Percentiles rank a stretch among this genome's conserved stretches.
Evolutionary conservation across 2,888 invertebrate species (phyloP).

Genomic region (Alloplasta piceator): DNA sequence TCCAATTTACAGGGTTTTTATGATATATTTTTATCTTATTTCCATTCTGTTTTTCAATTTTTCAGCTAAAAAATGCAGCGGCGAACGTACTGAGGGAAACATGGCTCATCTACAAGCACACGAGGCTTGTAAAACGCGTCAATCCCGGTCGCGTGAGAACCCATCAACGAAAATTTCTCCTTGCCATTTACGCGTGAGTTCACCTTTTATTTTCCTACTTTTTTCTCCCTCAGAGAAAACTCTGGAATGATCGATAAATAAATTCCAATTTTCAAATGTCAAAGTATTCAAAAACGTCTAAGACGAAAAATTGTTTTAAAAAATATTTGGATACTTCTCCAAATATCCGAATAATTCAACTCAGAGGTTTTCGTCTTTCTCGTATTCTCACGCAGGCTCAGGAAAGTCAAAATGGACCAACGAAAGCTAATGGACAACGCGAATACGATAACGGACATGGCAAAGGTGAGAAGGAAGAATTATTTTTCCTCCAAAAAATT

Average conservation of each 20-base stretch:
- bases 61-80: constrained; percentile 99
- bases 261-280: not conserved
- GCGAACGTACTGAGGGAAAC: constrained; percentile 99
- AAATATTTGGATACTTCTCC: not conserved
- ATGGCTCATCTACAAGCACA: constrained; percentile 99
- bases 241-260: not conserved
- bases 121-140: constrained; percentile 98
- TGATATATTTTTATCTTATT: no score
- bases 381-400: constrained; percentile 89
- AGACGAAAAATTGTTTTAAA: not conserved
- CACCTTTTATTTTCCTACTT: not conserved
- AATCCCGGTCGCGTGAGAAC: constrained; percentile 98
- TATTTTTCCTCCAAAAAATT: not conserved
- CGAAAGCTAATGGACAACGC: constrained; percentile 99
- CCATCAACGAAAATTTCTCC: constrained; percentile 99
- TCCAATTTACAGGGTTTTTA: no score
- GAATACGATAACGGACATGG: constrained; percentile 99
- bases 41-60: constrained; percentile 66
- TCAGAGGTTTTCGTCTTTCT: constrained; percentile 38
- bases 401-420: constrained; percentile 99
- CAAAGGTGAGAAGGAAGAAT: constrained; percentile 91
- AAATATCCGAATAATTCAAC: no score
- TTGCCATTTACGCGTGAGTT: constrained; percentile 99
- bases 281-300: not conserved
- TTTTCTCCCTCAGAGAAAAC: not conserved